phyloP scores from a whole-genome alignment of 2,797 vertebrate genomes.

The Sebastes kiyomatsui region DNA sequence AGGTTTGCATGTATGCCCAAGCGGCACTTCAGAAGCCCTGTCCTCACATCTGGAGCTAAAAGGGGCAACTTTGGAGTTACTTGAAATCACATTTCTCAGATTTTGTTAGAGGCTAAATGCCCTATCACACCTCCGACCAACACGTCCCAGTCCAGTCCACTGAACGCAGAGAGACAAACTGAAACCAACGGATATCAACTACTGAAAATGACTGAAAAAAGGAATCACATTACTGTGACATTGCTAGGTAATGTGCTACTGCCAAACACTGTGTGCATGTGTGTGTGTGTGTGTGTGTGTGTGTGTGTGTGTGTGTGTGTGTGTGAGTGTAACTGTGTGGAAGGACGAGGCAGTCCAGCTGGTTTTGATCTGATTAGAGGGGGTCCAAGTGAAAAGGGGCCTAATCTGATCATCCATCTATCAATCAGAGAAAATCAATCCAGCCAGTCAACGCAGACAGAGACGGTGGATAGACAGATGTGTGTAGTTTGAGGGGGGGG shows the following conservation, averaged over 20 bases:
- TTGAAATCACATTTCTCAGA: no score
- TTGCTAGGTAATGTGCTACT: not conserved
- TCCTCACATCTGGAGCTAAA: not conserved
- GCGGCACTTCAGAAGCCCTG: not conserved
- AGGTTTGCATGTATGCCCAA: no score
- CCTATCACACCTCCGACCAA: no score
- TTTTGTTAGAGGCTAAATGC: no score
- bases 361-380: slow-evolving; percentile 47
- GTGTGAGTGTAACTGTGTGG: not conserved
- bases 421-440: slow-evolving; percentile 49
- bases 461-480: not conserved
- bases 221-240: not conserved
- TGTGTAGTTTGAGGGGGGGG: not conserved
- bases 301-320: not conserved
- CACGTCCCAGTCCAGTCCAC: no score
- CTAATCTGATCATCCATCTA: slow-evolving; percentile 51
- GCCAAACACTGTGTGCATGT: not conserved
- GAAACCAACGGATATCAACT: no score
- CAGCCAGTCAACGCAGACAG: slow-evolving; percentile 35
- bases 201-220: no score
- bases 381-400: slow-evolving; percentile 7
- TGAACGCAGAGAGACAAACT: no score
- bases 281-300: not conserved
- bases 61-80: no score
- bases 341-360: slow-evolving; percentile 22